Conservation (phyloP, 2,113 vertebrate species). For the Prunella fulvescens region DNA sequence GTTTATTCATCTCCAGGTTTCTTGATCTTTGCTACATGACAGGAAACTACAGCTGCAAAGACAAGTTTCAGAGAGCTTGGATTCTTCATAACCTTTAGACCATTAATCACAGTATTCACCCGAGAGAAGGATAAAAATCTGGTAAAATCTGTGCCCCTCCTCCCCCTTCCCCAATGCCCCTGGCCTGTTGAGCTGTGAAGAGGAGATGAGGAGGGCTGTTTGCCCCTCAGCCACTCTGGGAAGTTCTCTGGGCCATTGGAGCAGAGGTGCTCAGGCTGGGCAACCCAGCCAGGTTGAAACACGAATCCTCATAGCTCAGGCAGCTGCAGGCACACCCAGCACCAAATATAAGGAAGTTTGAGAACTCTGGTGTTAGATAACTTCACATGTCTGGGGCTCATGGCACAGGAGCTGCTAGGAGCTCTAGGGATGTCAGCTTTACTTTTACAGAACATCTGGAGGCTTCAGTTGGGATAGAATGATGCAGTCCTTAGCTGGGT, state of each 20-base stretch:
- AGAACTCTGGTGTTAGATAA: not conserved
- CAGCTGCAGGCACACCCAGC: not conserved
- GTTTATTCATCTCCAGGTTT: not conserved
- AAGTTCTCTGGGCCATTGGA: not conserved
- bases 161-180: too few relatives aligned
- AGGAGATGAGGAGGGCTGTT: not conserved
- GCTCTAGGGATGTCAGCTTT: not conserved
- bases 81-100: not conserved
- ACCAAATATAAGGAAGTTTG: not conserved
- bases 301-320: not conserved
- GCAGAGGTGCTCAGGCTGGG: fast-evolving
- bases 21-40: not conserved
- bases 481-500: not conserved
- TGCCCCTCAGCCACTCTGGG: not conserved
- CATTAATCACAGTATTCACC: not conserved
- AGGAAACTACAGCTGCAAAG: not conserved
- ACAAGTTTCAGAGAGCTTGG: not conserved
- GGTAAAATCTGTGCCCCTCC: not conserved
- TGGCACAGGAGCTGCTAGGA: not conserved
- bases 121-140: not conserved
- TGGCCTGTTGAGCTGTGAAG: not conserved
- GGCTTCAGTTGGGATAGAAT: not conserved
- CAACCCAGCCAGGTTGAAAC: not conserved
- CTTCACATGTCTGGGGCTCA: not conserved
- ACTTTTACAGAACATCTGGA: not conserved